Conservation (phyloP, 2,888 invertebrate genomes). For the Drosophila helvetica region DNA sequence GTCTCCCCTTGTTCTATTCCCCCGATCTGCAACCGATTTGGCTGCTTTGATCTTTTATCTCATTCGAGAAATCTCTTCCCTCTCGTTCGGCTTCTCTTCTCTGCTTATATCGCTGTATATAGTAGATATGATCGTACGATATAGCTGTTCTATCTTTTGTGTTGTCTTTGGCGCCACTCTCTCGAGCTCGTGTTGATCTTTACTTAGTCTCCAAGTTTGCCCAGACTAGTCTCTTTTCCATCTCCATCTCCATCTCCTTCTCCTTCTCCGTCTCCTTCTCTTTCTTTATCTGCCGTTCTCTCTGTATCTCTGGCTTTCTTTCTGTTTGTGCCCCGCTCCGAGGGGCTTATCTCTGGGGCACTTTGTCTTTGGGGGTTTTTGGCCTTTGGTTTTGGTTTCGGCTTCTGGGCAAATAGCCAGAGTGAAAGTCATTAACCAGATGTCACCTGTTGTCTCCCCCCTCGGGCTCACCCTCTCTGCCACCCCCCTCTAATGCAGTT, state of each 20-base stretch:
- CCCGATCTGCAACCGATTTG: neutral
- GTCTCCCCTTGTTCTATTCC: no score
- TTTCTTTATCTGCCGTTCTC: neutral
- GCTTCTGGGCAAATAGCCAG: conserved; percentile 4
- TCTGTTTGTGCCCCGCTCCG: neutral
- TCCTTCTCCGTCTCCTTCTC: neutral
- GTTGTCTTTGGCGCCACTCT: conserved; percentile 25
- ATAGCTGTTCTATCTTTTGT: neutral
- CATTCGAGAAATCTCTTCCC: neutral
- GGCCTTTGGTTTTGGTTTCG: no score
- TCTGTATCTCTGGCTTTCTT: conserved; percentile 11
- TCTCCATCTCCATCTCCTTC: neutral
- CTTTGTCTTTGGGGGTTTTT: neutral
- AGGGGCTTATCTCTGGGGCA: neutral
- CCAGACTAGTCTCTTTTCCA: conserved; percentile 17
- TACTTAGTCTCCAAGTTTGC: conserved; percentile 28
- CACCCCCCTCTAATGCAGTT: conserved; percentile 6
- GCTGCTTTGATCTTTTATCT: conserved; percentile 10
- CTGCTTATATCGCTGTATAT: neutral
- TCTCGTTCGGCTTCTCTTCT: neutral
- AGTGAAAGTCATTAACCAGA: conserved; percentile 31
- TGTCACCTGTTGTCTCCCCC: conserved; percentile 8
- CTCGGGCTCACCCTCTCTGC: conserved; percentile 4
- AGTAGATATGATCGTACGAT: neutral
- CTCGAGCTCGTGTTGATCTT: conserved; percentile 32